phyloP scores from a whole-genome alignment of 2,113 vertebrate species.

The Coptodon rendalli region DNA sequence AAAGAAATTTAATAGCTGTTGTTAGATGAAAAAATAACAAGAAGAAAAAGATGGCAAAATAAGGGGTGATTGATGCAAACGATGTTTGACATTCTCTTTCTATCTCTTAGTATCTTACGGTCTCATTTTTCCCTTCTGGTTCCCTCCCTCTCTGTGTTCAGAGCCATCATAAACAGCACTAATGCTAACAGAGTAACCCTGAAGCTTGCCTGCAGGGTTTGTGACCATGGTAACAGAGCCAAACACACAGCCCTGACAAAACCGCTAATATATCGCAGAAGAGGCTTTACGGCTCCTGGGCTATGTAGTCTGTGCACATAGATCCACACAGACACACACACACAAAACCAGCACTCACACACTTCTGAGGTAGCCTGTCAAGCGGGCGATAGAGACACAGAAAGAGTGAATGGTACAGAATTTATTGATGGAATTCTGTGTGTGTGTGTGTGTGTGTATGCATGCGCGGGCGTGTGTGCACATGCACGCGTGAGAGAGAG shows the following conservation, averaged over 20 bases:
- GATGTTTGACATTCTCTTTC: neutral
- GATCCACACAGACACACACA: neutral
- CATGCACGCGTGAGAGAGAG: neutral
- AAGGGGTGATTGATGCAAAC: neutral
- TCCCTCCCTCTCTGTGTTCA: slow-evolving; percentile 2
- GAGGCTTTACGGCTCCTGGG: slow-evolving; percentile 20
- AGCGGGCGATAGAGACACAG: neutral
- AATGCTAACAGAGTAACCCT: slow-evolving; percentile 55
- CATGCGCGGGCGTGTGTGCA: accelerated
- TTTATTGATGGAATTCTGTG: neutral
- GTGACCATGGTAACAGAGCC: slow-evolving; percentile 31
- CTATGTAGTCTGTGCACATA: neutral
- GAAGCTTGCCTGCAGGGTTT: slow-evolving; percentile 34
- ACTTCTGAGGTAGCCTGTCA: neutral
- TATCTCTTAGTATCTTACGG: slow-evolving; percentile 11
- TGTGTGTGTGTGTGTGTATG: neutral
- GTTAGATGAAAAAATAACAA: neutral
- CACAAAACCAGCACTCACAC: neutral
- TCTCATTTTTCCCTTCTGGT: neutral
- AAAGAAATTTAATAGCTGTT: neutral
- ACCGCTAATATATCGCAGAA: slow-evolving; percentile 54
- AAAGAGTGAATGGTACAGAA: neutral
- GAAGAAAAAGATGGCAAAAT: neutral
- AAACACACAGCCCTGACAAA: slow-evolving; percentile 57
- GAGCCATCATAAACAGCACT: slow-evolving; percentile 58